Conservation (phyloP, 2,113 vertebrate genomes). For the Sinocyclocheilus rhinocerous region DNA sequence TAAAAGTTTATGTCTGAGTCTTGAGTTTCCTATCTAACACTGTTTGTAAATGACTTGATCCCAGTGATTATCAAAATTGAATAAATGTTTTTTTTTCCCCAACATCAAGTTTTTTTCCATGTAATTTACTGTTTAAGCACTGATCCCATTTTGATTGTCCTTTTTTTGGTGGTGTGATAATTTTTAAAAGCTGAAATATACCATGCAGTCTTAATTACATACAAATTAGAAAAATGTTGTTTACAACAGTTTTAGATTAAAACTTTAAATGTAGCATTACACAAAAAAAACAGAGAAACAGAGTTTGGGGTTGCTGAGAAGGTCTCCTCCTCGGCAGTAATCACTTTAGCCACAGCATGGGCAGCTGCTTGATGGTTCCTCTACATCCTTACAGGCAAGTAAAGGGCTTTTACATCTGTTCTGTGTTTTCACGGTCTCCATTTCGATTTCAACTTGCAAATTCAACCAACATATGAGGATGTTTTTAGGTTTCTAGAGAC, state of each 20-base stretch:
- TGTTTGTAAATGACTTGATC: no score
- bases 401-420: constrained; percentile 35
- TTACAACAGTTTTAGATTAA: neutral
- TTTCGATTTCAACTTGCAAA: constrained; percentile 18
- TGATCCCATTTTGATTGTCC: no score
- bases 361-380: neutral
- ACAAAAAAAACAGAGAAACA: no score
- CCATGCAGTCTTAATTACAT: neutral
- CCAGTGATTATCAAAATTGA: no score
- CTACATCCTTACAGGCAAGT: constrained; percentile 5
- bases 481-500: neutral
- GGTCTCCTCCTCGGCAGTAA: constrained; percentile 15
- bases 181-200: neutral
- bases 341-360: constrained; percentile 27
- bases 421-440: constrained; percentile 23
- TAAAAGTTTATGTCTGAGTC: no score
- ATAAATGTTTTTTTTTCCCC: no score
- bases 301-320: neutral
- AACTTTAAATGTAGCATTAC: neutral
- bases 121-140: no score
- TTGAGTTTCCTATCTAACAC: no score
- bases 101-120: no score
- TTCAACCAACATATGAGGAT: neutral
- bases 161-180: no score
- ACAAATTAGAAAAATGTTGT: neutral